Percentiles rank a stretch among this genome's conserved stretches.
These are phyloP conservation scores for Sinocyclocheilus rhinocerous DNA, from an alignment of 2,113 vertebrate species.

Conservation along the genomic window DNA sequence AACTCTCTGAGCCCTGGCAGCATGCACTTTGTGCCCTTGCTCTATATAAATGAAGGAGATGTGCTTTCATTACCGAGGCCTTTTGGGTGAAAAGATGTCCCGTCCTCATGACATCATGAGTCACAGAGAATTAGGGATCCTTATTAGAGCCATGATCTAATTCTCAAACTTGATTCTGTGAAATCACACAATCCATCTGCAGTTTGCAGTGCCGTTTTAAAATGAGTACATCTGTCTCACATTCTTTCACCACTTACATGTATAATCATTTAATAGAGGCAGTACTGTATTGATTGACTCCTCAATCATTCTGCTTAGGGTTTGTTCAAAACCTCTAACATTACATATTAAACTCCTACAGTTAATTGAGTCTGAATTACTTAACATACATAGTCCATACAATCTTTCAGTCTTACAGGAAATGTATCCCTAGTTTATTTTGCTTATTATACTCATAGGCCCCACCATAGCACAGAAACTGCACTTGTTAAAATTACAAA, in stretches of 20 bases:
- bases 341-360: neutral
- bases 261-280: neutral
- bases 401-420: neutral
- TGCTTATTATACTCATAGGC: neutral
- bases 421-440: neutral
- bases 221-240: neutral
- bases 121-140: conserved; percentile 20
- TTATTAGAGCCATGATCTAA: conserved; percentile 30
- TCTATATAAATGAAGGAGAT: conserved; percentile 5
- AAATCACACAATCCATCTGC: conserved; percentile 23
- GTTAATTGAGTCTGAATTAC: neutral
- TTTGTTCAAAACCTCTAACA: neutral
- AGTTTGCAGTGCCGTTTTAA: neutral
- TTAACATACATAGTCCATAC: neutral
- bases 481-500: too few species aligned
- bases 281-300: neutral
- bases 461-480: too few species aligned
- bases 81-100: conserved; percentile 17
- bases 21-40: neutral
- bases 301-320: neutral
- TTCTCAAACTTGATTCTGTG: conserved; percentile 26
- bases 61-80: neutral
- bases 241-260: neutral
- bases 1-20: neutral
- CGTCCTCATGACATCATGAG: neutral